These are phyloP conservation scores for Habroteleia sp. DNA, from an alignment of 2,888 invertebrate genomes.

Conservation along the genomic window DNA sequence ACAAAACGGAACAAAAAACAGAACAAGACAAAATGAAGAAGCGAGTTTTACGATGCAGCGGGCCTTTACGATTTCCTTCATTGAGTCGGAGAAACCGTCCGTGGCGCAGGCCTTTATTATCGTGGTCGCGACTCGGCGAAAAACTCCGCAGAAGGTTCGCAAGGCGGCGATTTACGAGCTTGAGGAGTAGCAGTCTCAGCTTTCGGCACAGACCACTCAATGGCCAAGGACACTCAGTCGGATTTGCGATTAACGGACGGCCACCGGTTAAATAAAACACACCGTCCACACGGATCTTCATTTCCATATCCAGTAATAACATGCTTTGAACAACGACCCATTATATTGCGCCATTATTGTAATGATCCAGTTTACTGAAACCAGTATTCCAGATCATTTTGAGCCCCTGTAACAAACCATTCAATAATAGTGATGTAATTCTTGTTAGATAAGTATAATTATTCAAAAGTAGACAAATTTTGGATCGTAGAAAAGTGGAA, in stretches of 20 bases:
- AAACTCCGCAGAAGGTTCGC: conserved; percentile 56
- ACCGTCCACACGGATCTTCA: conserved; percentile 19
- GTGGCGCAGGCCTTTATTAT: conserved; percentile 65
- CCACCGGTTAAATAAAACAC: conserved; percentile 51
- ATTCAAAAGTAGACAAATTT: too few species aligned
- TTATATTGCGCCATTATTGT: conserved; percentile 51
- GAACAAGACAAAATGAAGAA: conserved; percentile 54
- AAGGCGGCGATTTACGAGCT: conserved; percentile 64
- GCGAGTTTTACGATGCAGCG: conserved; percentile 68
- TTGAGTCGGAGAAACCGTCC: conserved; percentile 64
- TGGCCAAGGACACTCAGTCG: conserved; percentile 28
- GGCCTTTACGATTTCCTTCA: conserved; percentile 70
- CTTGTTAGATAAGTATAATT: conserved; percentile 12
- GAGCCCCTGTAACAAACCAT: conserved; percentile 16
- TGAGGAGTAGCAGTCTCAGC: conserved; percentile 28
- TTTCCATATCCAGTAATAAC: conserved; percentile 53
- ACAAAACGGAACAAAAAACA: conserved; percentile 36
- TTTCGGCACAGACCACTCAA: conserved; percentile 50
- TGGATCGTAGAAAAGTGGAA: too few species aligned
- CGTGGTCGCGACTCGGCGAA: conserved; percentile 60
- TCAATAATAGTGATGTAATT: conserved; percentile 22
- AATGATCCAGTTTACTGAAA: conserved; percentile 30
- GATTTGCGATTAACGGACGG: conserved; percentile 49
- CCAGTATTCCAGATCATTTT: not conserved
- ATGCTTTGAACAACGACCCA: conserved; percentile 34